Evolutionary conservation across 2,113 vertebrate genomes (phyloP).

Genomic region (Pontoporia blainvillei): DNA sequence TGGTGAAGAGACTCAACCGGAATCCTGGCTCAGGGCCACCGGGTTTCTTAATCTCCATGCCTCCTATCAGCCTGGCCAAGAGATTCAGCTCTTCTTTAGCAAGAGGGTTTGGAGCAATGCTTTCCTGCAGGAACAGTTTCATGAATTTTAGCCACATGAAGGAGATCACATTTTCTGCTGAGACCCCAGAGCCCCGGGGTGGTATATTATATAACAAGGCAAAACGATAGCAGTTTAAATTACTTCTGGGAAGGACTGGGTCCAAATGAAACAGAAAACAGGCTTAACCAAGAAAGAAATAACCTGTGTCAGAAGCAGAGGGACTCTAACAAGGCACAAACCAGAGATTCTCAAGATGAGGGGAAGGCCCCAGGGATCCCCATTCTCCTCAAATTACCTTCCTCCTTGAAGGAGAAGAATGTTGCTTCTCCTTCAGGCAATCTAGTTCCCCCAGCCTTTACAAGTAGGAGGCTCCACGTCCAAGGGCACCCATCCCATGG

Average conservation of each 20-base stretch:
- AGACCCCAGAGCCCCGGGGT: not conserved
- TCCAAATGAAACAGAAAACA: not conserved
- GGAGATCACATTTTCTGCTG: constrained; percentile 24
- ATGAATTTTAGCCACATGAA: constrained; percentile 31
- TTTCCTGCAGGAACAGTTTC: constrained; percentile 85
- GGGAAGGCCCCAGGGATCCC: not conserved
- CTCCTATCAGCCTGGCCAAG: constrained; percentile 93
- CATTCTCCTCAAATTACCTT: not conserved
- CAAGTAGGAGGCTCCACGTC: not conserved
- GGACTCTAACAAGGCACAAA: not conserved
- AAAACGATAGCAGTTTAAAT: not conserved
- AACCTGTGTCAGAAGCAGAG: not conserved
- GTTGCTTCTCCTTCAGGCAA: not conserved
- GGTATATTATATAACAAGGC: not conserved
- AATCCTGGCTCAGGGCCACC: constrained; percentile 86
- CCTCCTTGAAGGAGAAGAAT: not conserved
- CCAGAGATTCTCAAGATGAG: not conserved
- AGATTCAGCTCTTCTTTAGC: constrained; percentile 98
- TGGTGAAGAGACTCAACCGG: constrained; percentile 92
- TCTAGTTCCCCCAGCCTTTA: not conserved
- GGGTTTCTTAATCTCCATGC: constrained; percentile 87
- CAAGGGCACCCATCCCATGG: not conserved
- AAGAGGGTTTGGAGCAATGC: constrained; percentile 89
- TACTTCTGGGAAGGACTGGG: not conserved
- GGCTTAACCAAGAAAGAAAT: constrained; percentile 17